Percentiles rank a stretch among this genome's conserved stretches.
These are phyloP conservation scores for Toxotes chatareus DNA, from an alignment of 2,113 vertebrate species.

Conservation along the genomic window DNA sequence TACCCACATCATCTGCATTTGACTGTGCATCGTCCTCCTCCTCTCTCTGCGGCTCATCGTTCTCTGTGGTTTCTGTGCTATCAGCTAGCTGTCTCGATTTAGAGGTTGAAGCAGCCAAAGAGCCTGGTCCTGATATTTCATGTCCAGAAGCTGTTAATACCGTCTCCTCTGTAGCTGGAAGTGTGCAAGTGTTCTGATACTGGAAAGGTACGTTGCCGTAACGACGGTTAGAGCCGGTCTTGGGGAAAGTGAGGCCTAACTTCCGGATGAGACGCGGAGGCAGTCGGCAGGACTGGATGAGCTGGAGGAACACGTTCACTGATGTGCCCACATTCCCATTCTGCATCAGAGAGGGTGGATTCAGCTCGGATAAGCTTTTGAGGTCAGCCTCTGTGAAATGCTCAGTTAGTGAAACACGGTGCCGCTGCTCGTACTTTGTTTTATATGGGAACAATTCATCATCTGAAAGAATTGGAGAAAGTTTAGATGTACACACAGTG, in stretches of 20 bases:
- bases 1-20: conserved; percentile 89
- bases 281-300: conserved; percentile 93
- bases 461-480: conserved; percentile 72
- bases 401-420: conserved; percentile 67
- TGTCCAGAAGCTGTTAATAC: conserved; percentile 91
- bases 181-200: conserved; percentile 81
- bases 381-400: conserved; percentile 85
- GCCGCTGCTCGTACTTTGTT: conserved; percentile 83
- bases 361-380: conserved; percentile 89
- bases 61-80: conserved; percentile 37
- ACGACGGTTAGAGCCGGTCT: conserved; percentile 88
- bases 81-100: neutral
- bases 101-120: conserved; percentile 25
- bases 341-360: conserved; percentile 93
- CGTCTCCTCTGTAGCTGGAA: conserved; percentile 80
- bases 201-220: conserved; percentile 94
- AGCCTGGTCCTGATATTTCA: conserved; percentile 85
- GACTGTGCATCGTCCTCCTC: conserved; percentile 73
- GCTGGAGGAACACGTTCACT: conserved; percentile 89
- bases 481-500: neutral
- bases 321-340: conserved; percentile 95
- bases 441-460: conserved; percentile 77
- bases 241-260: conserved; percentile 91
- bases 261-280: conserved; percentile 91
- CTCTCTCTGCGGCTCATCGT: conserved; percentile 41